Evolutionary conservation across 2,113 vertebrate genomes (phyloP).

Genomic region (Corynorhinus townsendii): DNA sequence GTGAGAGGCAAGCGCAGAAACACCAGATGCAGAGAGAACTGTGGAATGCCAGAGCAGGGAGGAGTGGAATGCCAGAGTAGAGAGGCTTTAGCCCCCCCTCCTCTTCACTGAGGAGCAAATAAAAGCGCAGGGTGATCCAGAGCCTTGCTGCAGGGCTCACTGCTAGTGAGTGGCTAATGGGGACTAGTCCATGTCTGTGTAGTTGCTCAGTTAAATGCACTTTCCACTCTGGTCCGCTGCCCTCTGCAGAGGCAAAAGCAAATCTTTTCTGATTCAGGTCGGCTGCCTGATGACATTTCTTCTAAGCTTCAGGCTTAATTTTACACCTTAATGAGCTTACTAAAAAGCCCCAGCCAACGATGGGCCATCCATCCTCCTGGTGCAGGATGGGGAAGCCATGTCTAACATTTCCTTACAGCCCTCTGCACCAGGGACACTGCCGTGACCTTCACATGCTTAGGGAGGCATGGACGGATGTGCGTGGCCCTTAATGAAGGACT

Average conservation of each 20-base stretch:
- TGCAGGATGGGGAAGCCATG: neutral
- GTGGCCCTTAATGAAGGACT: neutral
- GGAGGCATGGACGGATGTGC: neutral
- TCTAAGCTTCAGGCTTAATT: neutral
- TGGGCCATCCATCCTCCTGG: neutral
- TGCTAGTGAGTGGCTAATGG: neutral
- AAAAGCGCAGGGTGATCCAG: neutral
- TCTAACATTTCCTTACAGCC: neutral
- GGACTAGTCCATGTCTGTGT: neutral
- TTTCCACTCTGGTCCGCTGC: neutral
- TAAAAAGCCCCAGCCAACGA: neutral
- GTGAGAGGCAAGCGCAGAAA: neutral
- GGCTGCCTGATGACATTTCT: neutral
- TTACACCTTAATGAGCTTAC: neutral
- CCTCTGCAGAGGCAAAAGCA: neutral
- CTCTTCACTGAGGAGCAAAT: neutral
- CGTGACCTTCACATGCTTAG: neutral
- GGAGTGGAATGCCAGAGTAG: neutral
- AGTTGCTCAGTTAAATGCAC: neutral
- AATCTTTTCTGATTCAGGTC: neutral
- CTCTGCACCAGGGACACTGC: neutral
- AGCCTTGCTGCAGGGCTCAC: neutral
- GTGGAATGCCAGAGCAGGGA: no score
- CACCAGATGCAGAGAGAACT: neutral
- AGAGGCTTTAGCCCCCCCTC: neutral